A percentile compares a stretch with the other conserved stretches of the same genome.
These are phyloP conservation scores for Ictalurus furcatus DNA, from an alignment of 2,113 vertebrate species.

Conservation along the genomic window DNA sequence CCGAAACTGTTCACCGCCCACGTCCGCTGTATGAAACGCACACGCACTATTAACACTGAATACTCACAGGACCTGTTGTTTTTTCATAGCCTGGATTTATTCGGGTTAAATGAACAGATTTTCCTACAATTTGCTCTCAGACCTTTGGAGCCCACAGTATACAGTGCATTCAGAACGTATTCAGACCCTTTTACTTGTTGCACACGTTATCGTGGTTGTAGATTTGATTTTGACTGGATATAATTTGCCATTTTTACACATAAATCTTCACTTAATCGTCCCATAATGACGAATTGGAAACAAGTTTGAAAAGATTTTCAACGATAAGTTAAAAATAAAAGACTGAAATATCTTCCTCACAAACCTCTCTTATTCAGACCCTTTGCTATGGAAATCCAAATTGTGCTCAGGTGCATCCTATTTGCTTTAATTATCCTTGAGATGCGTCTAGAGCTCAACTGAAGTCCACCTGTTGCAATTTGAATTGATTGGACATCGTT, in stretches of 20 bases:
- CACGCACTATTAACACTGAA: not conserved
- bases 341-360: not conserved
- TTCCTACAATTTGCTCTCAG: not conserved
- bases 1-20: slow-evolving; percentile 28
- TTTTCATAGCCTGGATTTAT: not conserved
- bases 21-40: not conserved
- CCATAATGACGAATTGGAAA: not conserved
- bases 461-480: not conserved
- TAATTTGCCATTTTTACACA: not conserved
- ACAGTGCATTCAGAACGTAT: not conserved
- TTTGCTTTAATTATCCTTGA: not conserved
- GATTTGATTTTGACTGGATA: not conserved
- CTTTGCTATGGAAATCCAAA: not conserved
- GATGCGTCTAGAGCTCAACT: not conserved
- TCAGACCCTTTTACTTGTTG: not conserved
- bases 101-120: not conserved
- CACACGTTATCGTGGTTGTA: not conserved
- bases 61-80: not conserved
- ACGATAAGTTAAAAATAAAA: not conserved
- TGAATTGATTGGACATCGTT: not conserved
- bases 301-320: too few relatives aligned
- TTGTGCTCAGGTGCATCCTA: not conserved
- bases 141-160: not conserved
- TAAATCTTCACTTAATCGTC: not conserved
- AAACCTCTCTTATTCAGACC: not conserved